Base-by-base conservation (phyloP, 2,113 vertebrate genomes). In the Datnioides undecimradiatus region DNA sequence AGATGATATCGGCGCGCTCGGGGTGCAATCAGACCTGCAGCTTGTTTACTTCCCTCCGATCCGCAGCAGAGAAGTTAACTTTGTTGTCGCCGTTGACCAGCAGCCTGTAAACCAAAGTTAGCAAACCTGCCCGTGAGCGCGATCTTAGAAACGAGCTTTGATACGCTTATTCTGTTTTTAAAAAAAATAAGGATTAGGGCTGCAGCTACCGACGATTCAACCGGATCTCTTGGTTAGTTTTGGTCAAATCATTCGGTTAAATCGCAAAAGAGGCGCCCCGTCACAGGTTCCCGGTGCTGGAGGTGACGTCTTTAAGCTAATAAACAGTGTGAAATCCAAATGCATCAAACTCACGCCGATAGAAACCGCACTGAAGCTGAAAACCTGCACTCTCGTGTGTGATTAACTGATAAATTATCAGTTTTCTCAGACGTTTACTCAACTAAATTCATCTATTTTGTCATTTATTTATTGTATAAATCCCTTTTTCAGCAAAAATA, bases 11-110 rank as follows among this genome's bases (percentile, higher is more conserved):
- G 21, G 43, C 14, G 1, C 3, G 34, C 60, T 60, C 0, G 23
- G 5, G 46, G 69, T 72, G 49, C 19, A 49, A n/a, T 77, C 38
- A 62, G 43, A 55, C 17, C 23, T 46, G 31, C 31, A 14, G 40
- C 51, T 75, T 73, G 66, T 67, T 83, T 55, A 71, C 76, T 82
- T 57, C 34, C 34, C 29, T 54, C 23, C 65, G 51, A 63, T 12
- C 21, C 13, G 2, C 58, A 27, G 71, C 51, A 25, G 48, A 41
- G 57, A 68, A 49, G 49, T 86, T 73, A 0, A 36, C n/a, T 59
- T 31, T 31, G 29, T 49, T 41, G 4, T 5, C 12, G 16, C 25
- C 36, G 7, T 21, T 68, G 62, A 73, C 6, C 25, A 14, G 6
- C n/a, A 5, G 17, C 23, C 46, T 13, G 46, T 49, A 46, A 68